phyloP scores from a whole-genome alignment of 2,113 vertebrate genomes.

The Cyanistes caeruleus region DNA sequence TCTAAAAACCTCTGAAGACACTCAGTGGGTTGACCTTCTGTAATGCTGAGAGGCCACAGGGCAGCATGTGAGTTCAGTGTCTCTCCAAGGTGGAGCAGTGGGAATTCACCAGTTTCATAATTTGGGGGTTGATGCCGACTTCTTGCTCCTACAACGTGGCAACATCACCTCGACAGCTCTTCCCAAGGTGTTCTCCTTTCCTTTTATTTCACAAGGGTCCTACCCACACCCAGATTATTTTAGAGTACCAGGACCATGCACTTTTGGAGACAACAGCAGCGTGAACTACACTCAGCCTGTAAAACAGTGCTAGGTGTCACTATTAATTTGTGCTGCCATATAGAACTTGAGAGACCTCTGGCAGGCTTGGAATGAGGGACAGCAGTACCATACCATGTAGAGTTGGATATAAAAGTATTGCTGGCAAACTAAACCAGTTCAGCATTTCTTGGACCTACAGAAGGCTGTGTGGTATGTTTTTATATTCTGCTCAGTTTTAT shows the following conservation, averaged over 20 bases:
- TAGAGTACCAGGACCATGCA: fast-evolving
- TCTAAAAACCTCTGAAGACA: not conserved
- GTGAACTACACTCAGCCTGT: not conserved
- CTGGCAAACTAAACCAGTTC: not conserved
- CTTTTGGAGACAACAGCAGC: not conserved
- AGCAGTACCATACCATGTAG: not conserved
- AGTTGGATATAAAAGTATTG: not conserved
- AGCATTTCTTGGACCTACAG: not conserved
- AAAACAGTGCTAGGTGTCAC: not conserved
- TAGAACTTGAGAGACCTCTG: not conserved
- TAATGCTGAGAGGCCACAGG: not conserved
- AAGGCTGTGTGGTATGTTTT: not conserved
- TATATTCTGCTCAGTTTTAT: not conserved
- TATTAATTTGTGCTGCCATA: not conserved
- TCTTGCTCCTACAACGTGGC: not conserved
- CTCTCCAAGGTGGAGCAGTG: not conserved
- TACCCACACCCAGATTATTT: not conserved
- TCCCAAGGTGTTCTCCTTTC: not conserved
- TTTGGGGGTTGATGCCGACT: fast-evolving
- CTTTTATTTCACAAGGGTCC: not conserved
- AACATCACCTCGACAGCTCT: not conserved
- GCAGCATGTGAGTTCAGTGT: fast-evolving
- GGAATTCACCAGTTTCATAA: not conserved
- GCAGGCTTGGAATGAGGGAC: not conserved
- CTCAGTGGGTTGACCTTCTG: not conserved